A percentile compares a stretch with the other conserved stretches of the same genome.
These are phyloP conservation scores for Oreochromis spilurus DNA, from an alignment of 2,113 vertebrate species.

Conservation along the genomic window DNA sequence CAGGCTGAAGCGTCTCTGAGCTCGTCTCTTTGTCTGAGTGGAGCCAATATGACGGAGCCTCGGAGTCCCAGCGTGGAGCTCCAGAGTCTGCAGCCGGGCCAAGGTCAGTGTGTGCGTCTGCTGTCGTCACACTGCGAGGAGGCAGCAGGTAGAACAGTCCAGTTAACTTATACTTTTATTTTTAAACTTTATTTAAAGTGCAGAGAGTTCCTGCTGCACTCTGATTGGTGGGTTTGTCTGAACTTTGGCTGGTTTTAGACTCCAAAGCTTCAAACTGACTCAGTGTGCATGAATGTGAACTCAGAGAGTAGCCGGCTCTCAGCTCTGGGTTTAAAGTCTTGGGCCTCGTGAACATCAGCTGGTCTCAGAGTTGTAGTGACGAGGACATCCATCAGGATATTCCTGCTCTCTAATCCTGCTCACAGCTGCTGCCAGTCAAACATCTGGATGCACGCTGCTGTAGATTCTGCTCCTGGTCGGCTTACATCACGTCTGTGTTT, in stretches of 20 bases:
- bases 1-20: neutral
- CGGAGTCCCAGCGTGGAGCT: neutral
- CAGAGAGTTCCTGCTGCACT: neutral
- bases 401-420: neutral
- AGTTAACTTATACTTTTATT: neutral
- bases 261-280: neutral
- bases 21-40: neutral
- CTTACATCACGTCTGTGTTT: neutral
- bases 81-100: conserved; percentile 1
- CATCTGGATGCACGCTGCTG: neutral
- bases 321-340: neutral
- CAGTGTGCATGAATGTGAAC: neutral
- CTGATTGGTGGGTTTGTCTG: neutral
- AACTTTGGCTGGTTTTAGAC: neutral
- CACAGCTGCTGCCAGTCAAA: neutral
- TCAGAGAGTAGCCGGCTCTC: neutral
- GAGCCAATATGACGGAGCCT: neutral
- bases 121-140: neutral
- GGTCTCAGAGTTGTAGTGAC: neutral
- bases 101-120: conserved; percentile 9
- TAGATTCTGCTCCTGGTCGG: neutral
- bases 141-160: neutral
- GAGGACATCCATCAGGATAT: neutral
- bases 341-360: neutral
- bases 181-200: neutral